Percentiles rank a stretch among this genome's conserved stretches.
Conservation (phyloP, 1,140 invertebrate species). For the Eufriesea mexicana region DNA sequence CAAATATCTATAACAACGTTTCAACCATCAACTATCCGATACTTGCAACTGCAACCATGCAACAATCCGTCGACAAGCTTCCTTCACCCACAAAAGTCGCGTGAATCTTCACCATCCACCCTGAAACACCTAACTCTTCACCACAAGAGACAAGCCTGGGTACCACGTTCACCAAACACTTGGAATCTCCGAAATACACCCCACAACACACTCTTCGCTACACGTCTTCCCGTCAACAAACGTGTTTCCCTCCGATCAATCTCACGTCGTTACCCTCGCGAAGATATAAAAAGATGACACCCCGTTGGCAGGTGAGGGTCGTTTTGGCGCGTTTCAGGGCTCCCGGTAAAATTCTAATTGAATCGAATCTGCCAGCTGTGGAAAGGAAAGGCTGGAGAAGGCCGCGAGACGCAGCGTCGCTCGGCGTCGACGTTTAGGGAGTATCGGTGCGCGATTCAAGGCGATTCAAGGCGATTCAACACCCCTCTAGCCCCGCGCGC, state of each 20-base stretch:
- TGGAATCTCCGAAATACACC: not conserved
- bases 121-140: too few species aligned
- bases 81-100: too few species aligned
- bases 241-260: not conserved
- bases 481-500: slow-evolving; percentile 17
- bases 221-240: not conserved
- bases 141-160: too few species aligned
- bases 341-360: slow-evolving; percentile 19
- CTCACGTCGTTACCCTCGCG: not conserved
- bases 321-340: slow-evolving; percentile 29
- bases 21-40: too few species aligned
- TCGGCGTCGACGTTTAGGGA: slow-evolving; percentile 55
- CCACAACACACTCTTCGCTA: not conserved
- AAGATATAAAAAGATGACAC: not conserved
- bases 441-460: slow-evolving; percentile 68
- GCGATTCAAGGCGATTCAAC: slow-evolving; percentile 48
- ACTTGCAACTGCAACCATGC: too few species aligned
- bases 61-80: too few species aligned
- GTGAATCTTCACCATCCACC: too few species aligned
- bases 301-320: not conserved
- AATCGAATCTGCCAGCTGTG: slow-evolving; percentile 21
- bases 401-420: slow-evolving; percentile 5
- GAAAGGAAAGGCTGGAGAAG: not conserved
- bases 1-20: too few species aligned
- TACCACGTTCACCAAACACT: not conserved